Conservation (phyloP, 2,797 vertebrate species). For the Melanotaenia trifasciata region DNA sequence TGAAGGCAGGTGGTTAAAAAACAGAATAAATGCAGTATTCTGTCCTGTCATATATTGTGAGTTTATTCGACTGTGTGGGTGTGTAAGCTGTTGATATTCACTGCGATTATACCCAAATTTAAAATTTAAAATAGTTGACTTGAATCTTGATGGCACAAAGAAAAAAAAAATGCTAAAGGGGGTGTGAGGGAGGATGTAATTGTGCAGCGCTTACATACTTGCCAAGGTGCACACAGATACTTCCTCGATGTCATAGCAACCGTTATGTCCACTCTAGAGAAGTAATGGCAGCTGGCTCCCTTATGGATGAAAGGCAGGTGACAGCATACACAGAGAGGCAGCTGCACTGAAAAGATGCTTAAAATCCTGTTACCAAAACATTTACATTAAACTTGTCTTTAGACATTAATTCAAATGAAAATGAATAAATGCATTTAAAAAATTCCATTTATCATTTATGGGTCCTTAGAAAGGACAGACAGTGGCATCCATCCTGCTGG, state of each 20-base stretch:
- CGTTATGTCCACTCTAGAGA: constrained; percentile 51
- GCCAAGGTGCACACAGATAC: constrained; percentile 22
- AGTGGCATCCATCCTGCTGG: no score
- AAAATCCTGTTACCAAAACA: no score
- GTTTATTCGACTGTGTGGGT: not conserved
- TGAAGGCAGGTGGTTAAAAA: constrained; percentile 16
- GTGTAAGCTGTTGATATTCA: constrained; percentile 6
- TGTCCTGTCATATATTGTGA: not conserved
- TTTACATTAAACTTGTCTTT: no score
- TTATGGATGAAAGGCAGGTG: constrained; percentile 61
- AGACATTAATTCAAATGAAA: no score
- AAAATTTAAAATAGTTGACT: constrained; percentile 15
- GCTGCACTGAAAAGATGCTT: constrained; percentile 37
- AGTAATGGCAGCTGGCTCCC: constrained; percentile 54
- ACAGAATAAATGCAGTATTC: constrained; percentile 10
- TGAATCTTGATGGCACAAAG: constrained; percentile 20
- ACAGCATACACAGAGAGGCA: constrained; percentile 49
- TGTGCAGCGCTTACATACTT: not conserved
- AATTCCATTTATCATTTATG: no score
- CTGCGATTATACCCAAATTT: constrained; percentile 27
- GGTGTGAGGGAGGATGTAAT: constrained; percentile 26
- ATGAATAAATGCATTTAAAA: no score
- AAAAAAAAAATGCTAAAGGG: constrained; percentile 17
- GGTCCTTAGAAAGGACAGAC: no score
- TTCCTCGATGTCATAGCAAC: constrained; percentile 47